A percentile compares a stretch with the other conserved stretches of the same genome.
These are phyloP conservation scores for Bedellia somnulentella DNA, from an alignment of 2,888 invertebrate genomes.

Conservation along the genomic window DNA sequence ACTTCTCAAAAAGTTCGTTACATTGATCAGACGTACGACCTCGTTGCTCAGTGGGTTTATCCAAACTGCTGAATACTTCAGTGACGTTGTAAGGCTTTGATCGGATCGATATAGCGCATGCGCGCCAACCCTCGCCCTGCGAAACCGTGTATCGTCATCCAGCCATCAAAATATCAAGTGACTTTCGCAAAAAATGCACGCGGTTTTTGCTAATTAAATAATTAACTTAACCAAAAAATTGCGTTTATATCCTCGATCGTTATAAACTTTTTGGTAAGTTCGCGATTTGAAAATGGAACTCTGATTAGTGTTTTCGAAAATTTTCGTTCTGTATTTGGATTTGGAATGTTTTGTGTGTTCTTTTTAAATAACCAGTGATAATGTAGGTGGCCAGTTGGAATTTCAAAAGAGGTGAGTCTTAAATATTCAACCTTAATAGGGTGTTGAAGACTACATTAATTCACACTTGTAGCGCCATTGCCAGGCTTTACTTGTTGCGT, in stretches of 20 bases:
- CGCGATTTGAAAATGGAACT: neutral
- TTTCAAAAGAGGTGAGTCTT: too few relatives aligned
- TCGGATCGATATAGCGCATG: constrained; percentile 47
- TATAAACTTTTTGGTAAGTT: neutral
- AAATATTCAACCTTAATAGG: too few relatives aligned
- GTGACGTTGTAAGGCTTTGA: constrained; percentile 23
- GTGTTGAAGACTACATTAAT: too few relatives aligned
- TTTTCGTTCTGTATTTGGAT: too few relatives aligned
- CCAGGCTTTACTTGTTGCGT: constrained; percentile 50
- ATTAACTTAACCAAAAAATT: constrained; percentile 6
- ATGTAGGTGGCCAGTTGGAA: too few relatives aligned
- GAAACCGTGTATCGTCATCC: constrained; percentile 39
- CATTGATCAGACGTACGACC: neutral
- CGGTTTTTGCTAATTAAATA: constrained; percentile 11
- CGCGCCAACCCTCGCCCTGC: constrained; percentile 27
- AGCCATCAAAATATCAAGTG: constrained; percentile 38
- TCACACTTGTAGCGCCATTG: constrained; percentile 29
- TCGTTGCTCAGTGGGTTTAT: constrained; percentile 1
- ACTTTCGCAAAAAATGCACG: constrained; percentile 26
- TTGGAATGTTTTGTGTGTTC: too few relatives aligned
- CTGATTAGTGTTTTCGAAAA: neutral
- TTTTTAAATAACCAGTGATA: too few relatives aligned
- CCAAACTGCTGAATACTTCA: constrained; percentile 13
- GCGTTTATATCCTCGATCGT: neutral
- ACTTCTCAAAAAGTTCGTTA: neutral